These are phyloP conservation scores for Sarotherodon lohbergeri DNA, from an alignment of 2,113 vertebrate species.

Conservation along the genomic window DNA sequence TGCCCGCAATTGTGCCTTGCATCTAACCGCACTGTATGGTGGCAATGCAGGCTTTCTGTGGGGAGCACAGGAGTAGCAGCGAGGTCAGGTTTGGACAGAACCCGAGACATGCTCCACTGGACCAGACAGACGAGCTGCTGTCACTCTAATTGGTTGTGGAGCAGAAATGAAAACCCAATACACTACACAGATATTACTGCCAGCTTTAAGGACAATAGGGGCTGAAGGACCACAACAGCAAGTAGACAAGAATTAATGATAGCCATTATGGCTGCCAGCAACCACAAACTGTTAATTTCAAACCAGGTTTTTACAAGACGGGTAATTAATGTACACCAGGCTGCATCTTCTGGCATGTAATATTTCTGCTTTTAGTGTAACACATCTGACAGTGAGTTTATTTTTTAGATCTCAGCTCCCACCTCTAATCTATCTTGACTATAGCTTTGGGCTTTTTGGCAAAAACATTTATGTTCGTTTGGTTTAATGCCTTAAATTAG, in stretches of 20 bases:
- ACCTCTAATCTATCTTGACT: slow-evolving; percentile 50
- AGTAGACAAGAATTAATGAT: slow-evolving; percentile 66
- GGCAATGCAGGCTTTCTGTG: slow-evolving; percentile 10
- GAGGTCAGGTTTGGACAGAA: slow-evolving; percentile 45
- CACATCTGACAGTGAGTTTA: slow-evolving; percentile 32
- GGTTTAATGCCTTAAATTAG: slow-evolving; percentile 52
- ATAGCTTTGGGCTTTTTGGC: slow-evolving; percentile 60
- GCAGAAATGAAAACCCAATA: slow-evolving; percentile 19
- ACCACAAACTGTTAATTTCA: slow-evolving; percentile 51
- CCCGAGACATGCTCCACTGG: slow-evolving; percentile 51
- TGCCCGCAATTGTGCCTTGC: slow-evolving; percentile 9
- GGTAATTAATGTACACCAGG: slow-evolving; percentile 33
- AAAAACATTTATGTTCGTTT: slow-evolving; percentile 61
- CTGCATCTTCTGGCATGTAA: slow-evolving; percentile 36
- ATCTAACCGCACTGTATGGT: background rate
- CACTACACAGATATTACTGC: slow-evolving; percentile 26
- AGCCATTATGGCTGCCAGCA: slow-evolving; percentile 47
- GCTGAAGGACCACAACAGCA: slow-evolving; percentile 52
- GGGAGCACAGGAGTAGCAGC: background rate
- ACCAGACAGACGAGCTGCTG: slow-evolving; percentile 41
- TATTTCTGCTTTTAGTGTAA: slow-evolving; percentile 40
- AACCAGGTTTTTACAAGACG: slow-evolving; percentile 43
- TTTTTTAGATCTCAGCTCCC: slow-evolving; percentile 42
- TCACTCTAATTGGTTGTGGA: slow-evolving; percentile 54
- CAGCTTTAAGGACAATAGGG: slow-evolving; percentile 52